Conservation (phyloP, 2,797 vertebrate genomes). For the Arctocebus calabarensis region DNA sequence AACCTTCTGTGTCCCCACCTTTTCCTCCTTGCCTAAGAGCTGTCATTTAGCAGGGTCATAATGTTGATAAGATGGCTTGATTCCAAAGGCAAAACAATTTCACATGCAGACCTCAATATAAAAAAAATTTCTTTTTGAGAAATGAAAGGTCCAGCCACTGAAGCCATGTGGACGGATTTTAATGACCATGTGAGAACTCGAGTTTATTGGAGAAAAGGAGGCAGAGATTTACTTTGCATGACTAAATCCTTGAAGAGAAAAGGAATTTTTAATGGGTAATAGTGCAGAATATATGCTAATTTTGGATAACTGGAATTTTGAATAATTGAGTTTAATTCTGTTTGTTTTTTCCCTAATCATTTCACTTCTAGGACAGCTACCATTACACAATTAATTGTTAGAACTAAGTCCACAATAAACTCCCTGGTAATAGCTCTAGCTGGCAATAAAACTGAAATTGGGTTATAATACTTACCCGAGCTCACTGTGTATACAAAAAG, state of each 20-base stretch:
- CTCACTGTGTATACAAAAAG: conserved; percentile 75
- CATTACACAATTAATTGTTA: conserved; percentile 68
- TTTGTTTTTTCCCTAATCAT: conserved; percentile 62
- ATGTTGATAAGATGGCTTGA: not conserved
- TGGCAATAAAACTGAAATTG: conserved; percentile 81
- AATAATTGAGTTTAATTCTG: conserved; percentile 74
- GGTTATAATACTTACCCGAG: conserved; percentile 76
- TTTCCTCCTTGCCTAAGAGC: not conserved
- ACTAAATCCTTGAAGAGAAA: conserved; percentile 40
- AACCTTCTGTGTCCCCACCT: not conserved
- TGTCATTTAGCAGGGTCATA: not conserved
- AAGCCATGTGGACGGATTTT: conserved; percentile 11
- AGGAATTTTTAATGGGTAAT: conserved; percentile 58
- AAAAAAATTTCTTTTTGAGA: not conserved
- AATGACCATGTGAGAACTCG: conserved; percentile 35
- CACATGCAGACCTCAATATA: not conserved
- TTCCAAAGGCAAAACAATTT: not conserved
- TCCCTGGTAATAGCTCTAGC: conserved; percentile 76
- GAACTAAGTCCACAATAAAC: conserved; percentile 72
- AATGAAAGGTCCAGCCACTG: not conserved
- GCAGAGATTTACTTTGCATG: conserved; percentile 44
- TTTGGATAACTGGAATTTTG: conserved; percentile 67
- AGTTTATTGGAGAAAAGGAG: conserved; percentile 22
- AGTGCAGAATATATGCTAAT: conserved; percentile 59
- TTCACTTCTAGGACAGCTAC: conserved; percentile 70